phyloP scores from a whole-genome alignment of 2,888 invertebrate genomes.

The Chalcosyrphus nemorum region DNA sequence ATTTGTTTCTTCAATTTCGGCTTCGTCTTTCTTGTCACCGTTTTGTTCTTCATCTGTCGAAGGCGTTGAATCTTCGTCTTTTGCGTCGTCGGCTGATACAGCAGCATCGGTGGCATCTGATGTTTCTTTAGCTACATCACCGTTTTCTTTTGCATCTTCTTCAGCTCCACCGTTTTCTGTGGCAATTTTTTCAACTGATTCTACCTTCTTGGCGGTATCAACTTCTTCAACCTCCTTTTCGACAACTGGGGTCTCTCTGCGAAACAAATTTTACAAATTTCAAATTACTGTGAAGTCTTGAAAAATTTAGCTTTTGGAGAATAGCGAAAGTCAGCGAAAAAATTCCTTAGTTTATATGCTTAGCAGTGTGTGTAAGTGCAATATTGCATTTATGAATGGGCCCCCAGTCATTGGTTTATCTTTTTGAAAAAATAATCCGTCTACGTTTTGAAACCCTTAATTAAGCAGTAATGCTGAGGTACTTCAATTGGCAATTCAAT shows the following conservation, averaged over 20 bases:
- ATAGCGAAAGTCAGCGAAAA: too few relatives aligned
- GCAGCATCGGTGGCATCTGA: slow-evolving; percentile 75
- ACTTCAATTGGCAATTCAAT: too few relatives aligned
- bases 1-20: slow-evolving; percentile 77
- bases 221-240: slow-evolving; percentile 81
- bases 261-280: neutral
- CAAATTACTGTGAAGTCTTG: too few relatives aligned
- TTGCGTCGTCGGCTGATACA: slow-evolving; percentile 76
- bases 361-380: too few relatives aligned
- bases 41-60: slow-evolving; percentile 74
- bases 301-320: too few relatives aligned
- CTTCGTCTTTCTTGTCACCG: slow-evolving; percentile 74
- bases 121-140: slow-evolving; percentile 75
- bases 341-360: too few relatives aligned
- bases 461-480: too few relatives aligned
- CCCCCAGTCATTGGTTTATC: too few relatives aligned
- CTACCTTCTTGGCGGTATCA: slow-evolving; percentile 78
- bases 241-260: slow-evolving; percentile 80
- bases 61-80: slow-evolving; percentile 75
- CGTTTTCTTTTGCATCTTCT: slow-evolving; percentile 77
- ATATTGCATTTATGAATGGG: too few relatives aligned
- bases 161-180: slow-evolving; percentile 79
- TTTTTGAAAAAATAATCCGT: too few relatives aligned
- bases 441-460: too few relatives aligned
- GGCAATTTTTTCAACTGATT: slow-evolving; percentile 76